A percentile compares a stretch with the other conserved stretches of the same genome.
These are phyloP conservation scores for Pantherophis alleghaniensis DNA, from an alignment of 2,797 vertebrate genomes.

Conservation along the genomic window DNA sequence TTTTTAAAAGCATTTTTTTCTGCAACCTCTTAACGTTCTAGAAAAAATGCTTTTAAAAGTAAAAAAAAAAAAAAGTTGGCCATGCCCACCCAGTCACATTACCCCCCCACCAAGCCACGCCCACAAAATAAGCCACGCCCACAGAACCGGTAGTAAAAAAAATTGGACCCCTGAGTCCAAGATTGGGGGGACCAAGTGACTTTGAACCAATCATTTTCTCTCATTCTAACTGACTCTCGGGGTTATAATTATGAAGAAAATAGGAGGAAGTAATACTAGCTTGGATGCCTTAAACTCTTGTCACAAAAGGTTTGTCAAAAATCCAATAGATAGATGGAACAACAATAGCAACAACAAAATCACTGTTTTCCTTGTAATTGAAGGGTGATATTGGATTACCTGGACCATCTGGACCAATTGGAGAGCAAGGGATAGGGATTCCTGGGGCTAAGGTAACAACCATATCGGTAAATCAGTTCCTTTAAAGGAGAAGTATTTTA, in stretches of 20 bases:
- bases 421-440: constrained; percentile 87
- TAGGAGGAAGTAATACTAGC: not conserved
- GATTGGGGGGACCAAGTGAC: not conserved
- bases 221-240: not conserved
- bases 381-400: constrained; percentile 84
- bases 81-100: too few relatives aligned
- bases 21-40: too few relatives aligned
- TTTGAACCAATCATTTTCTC: not conserved
- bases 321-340: not conserved
- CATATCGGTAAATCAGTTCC: constrained; percentile 6
- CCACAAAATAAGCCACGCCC: too few relatives aligned
- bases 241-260: not conserved
- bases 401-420: constrained; percentile 81
- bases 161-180: not conserved
- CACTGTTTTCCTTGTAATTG: constrained; percentile 36
- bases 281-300: not conserved
- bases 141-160: too few relatives aligned
- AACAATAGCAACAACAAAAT: not conserved
- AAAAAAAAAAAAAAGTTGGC: too few relatives aligned
- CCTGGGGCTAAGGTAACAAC: constrained; percentile 85
- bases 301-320: not conserved
- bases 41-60: too few relatives aligned
- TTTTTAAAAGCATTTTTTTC: too few relatives aligned
- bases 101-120: too few relatives aligned
- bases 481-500: constrained; percentile 13